A percentile compares a stretch with the other conserved stretches of the same genome.
Evolutionary conservation across 2,113 vertebrate species (phyloP).

Genomic region (Phyllostomus hastatus): DNA sequence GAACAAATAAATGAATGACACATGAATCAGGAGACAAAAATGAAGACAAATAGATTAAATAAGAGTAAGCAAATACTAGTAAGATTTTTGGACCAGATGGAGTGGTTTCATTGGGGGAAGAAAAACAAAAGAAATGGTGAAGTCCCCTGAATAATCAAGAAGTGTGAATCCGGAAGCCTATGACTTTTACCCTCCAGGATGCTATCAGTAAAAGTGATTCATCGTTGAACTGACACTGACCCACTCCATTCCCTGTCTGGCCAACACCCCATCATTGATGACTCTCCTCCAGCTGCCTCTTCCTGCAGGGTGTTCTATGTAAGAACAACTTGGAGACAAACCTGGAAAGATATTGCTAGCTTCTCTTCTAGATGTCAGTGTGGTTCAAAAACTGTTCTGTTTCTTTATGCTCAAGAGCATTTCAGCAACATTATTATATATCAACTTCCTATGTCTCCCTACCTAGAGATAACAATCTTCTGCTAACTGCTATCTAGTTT

Average conservation of each 20-base stretch:
- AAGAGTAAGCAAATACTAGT: background rate
- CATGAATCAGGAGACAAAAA: background rate
- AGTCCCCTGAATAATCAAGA: background rate
- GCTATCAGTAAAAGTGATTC: background rate
- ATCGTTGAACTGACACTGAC: background rate
- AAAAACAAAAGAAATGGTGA: background rate
- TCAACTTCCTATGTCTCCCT: background rate
- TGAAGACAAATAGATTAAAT: background rate
- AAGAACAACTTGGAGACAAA: background rate
- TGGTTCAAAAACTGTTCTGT: background rate
- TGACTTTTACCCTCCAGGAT: background rate
- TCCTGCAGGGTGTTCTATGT: background rate
- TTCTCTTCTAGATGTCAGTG: background rate
- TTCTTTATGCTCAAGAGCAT: background rate
- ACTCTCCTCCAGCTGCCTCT: background rate
- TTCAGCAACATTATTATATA: background rate
- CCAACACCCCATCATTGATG: background rate
- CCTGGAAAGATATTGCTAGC: background rate
- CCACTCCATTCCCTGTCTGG: background rate
- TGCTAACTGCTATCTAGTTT: background rate
- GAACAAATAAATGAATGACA: background rate
- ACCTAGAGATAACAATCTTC: background rate
- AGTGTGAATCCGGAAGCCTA: background rate
- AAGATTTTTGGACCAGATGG: background rate
- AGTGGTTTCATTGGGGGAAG: background rate